phyloP scores from a whole-genome alignment of 2,888 invertebrate species.

The Ectobius pallidus region DNA sequence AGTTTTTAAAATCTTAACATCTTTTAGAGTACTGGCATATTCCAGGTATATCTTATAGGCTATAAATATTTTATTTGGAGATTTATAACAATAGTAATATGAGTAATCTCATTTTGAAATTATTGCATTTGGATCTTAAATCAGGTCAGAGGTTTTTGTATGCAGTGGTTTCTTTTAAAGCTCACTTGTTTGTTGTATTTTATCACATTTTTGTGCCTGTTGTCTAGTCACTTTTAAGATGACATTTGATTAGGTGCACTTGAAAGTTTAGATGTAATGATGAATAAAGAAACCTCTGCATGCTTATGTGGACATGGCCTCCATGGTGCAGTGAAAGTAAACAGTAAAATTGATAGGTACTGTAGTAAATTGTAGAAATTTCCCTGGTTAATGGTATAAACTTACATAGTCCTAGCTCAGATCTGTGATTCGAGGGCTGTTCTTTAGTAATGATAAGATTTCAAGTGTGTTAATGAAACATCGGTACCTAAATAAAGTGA shows the following conservation, averaged over 20 bases:
- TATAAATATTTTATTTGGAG: neutral
- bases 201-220: slow-evolving; percentile 4
- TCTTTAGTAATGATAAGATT: slow-evolving; percentile 21
- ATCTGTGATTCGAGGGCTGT: slow-evolving; percentile 38
- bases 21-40: slow-evolving; percentile 1
- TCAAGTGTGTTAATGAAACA: neutral
- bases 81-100: neutral
- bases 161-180: slow-evolving; percentile 10
- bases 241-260: neutral
- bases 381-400: slow-evolving; percentile 12
- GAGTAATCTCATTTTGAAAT: neutral
- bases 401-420: slow-evolving; percentile 32
- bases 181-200: neutral
- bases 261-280: neutral
- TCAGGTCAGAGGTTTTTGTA: neutral
- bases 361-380: slow-evolving; percentile 7
- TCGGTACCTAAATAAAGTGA: slow-evolving; percentile 20
- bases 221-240: slow-evolving; percentile 11
- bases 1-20: neutral
- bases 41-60: neutral
- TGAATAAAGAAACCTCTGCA: slow-evolving; percentile 6
- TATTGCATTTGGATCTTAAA: neutral
- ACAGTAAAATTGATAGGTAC: too few relatives aligned
- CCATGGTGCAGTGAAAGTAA: neutral
- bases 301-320: neutral